Evolutionary conservation across 2,113 vertebrate species (phyloP).

Genomic region (Odontophorus gujanensis): DNA sequence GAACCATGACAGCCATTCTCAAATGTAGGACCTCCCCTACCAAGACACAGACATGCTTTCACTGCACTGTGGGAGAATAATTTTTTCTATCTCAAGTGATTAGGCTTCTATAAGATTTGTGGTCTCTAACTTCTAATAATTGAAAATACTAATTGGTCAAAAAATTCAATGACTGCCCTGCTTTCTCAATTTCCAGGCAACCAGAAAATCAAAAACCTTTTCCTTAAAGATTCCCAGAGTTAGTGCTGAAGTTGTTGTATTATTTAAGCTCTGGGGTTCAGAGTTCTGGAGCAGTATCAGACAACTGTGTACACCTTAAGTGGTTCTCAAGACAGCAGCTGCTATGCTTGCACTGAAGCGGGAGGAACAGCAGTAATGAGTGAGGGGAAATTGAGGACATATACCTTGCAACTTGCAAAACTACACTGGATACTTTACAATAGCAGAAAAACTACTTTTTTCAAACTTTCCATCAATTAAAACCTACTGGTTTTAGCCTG

Average conservation of each 20-base stretch:
- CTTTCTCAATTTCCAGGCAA: neutral
- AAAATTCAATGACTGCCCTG: neutral
- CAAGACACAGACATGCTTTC: neutral
- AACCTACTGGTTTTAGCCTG: neutral
- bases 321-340: neutral
- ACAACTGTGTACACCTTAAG: neutral
- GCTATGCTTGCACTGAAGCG: neutral
- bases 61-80: neutral
- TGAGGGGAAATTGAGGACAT: neutral
- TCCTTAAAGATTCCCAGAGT: neutral
- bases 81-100: neutral
- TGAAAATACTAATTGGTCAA: neutral
- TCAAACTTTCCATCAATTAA: neutral
- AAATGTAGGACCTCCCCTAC: neutral
- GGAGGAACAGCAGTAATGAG: neutral
- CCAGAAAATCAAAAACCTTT: neutral
- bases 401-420: neutral
- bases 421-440: neutral
- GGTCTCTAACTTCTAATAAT: neutral
- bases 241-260: neutral
- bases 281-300: neutral
- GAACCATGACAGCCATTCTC: neutral
- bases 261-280: conserved; percentile 19
- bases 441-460: neutral
- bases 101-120: neutral